These are phyloP conservation scores for Calliopsis andreniformis DNA, from an alignment of 1,140 invertebrate genomes.

Conservation along the genomic window DNA sequence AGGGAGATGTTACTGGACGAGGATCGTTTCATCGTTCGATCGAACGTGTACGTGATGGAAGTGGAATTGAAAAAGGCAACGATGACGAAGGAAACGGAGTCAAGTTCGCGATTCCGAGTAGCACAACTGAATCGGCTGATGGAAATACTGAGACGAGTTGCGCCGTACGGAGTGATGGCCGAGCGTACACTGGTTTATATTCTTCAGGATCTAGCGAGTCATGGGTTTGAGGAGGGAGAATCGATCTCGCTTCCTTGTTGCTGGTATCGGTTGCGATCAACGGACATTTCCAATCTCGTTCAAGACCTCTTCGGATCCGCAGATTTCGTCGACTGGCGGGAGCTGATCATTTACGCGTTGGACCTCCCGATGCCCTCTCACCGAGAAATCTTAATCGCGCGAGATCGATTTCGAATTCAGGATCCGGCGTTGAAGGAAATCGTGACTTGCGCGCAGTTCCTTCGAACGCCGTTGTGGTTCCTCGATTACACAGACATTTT, in stretches of 20 bases:
- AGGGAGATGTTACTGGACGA: conserved; percentile 79
- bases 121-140: conserved; percentile 80
- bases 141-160: conserved; percentile 80
- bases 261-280: conserved; percentile 81
- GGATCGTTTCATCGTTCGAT: conserved; percentile 79
- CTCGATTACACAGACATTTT: not conserved
- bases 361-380: conserved; percentile 81
- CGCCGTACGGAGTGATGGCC: conserved; percentile 81
- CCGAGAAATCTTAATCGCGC: conserved; percentile 80
- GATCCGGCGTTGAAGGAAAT: conserved; percentile 79
- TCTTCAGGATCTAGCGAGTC: conserved; percentile 82
- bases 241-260: conserved; percentile 78
- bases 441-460: conserved; percentile 75
- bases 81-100: conserved; percentile 58
- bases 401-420: conserved; percentile 76
- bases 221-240: conserved; percentile 77
- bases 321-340: conserved; percentile 83
- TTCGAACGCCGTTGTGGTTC: conserved; percentile 82
- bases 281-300: conserved; percentile 79
- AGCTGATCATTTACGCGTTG: conserved; percentile 84
- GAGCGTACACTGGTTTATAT: conserved; percentile 82
- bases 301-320: conserved; percentile 78
- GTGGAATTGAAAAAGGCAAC: conserved; percentile 50
- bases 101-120: conserved; percentile 78
- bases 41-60: conserved; percentile 76